phyloP scores from a whole-genome alignment of 2,888 invertebrate genomes.

The Pomacea canaliculata region DNA sequence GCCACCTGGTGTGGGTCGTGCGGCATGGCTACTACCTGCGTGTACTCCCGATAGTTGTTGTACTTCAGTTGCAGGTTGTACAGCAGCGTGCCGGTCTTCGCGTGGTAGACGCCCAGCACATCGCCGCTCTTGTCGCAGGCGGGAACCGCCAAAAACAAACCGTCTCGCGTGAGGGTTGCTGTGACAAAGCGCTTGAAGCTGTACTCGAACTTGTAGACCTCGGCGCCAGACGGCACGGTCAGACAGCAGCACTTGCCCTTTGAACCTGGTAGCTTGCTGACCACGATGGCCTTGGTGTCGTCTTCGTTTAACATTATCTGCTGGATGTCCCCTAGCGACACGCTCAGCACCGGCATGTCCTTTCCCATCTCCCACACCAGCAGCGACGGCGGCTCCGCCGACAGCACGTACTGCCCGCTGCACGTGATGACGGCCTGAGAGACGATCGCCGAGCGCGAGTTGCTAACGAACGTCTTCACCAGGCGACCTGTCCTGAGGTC shows the following conservation, averaged over 20 bases:
- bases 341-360: constrained; percentile 83
- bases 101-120: constrained; percentile 85
- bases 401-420: constrained; percentile 85
- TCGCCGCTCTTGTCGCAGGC: constrained; percentile 86
- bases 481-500: constrained; percentile 87
- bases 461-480: constrained; percentile 89
- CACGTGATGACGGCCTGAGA: constrained; percentile 91
- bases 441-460: constrained; percentile 92
- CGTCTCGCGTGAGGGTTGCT: constrained; percentile 86
- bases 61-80: constrained; percentile 67
- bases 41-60: constrained; percentile 64
- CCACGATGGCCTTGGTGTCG: constrained; percentile 81
- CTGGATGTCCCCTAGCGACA: constrained; percentile 84
- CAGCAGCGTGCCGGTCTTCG: constrained; percentile 79
- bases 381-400: constrained; percentile 92
- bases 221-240: constrained; percentile 78
- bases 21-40: constrained; percentile 67
- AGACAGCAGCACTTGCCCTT: constrained; percentile 57
- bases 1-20: constrained; percentile 80
- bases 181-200: constrained; percentile 82
- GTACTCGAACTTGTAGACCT: constrained; percentile 85
- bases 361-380: constrained; percentile 87
- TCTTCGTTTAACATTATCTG: constrained; percentile 83
- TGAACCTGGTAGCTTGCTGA: constrained; percentile 73
- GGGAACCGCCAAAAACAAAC: constrained; percentile 78